Percentiles rank a stretch among this genome's conserved stretches.
These are phyloP conservation scores for Tenthredo distinguenda DNA, from an alignment of 2,888 invertebrate species.

Conservation along the genomic window DNA sequence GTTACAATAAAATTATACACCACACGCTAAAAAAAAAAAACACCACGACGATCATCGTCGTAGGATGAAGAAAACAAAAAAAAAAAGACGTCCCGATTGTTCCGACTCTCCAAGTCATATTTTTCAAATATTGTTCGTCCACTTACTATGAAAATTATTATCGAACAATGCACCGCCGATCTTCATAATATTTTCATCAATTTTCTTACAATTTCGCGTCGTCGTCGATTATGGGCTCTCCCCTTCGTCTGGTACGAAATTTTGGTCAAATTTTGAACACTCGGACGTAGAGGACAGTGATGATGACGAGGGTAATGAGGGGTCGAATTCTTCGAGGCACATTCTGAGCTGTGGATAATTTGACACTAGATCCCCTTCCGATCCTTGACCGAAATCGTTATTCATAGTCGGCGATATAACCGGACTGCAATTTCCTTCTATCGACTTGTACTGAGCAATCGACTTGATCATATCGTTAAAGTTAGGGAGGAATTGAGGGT, in stretches of 20 bases:
- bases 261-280: neutral
- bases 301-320: neutral
- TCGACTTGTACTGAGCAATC: conserved; percentile 65
- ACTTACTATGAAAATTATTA: neutral
- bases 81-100: neutral
- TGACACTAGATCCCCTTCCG: conserved; percentile 5
- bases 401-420: neutral
- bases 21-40: neutral
- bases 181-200: neutral
- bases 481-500: conserved; percentile 74
- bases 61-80: neutral
- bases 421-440: neutral
- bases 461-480: conserved; percentile 74
- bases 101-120: neutral
- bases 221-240: neutral
- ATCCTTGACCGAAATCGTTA: neutral
- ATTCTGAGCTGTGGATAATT: conserved; percentile 34
- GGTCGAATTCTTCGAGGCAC: neutral
- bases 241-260: neutral
- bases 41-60: neutral
- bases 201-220: neutral
- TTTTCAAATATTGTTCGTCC: neutral
- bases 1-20: neutral
- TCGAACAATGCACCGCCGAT: neutral
- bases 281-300: neutral